Base-by-base conservation (phyloP, 1,140 invertebrate genomes). In the Anastrepha obliqua region DNA sequence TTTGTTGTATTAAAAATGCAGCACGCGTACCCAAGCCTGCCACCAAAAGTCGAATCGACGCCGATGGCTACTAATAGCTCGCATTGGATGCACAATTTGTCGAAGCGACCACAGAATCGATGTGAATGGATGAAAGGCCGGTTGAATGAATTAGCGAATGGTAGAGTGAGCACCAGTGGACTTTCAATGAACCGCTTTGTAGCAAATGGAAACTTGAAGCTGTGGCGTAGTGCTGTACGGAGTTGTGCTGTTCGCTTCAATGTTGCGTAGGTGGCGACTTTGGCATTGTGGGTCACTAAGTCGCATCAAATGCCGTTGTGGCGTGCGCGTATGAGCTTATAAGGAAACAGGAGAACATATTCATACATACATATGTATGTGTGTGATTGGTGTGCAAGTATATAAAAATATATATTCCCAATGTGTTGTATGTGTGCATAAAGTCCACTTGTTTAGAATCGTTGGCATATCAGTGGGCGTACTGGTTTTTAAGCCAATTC, bases 281-380 rank as follows among this genome's bases (percentile, higher is more conserved):
- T 81, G 74, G 47, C 74, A 55, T 81, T 81, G 74, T 81, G 20
- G 74, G 74, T 81, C 74, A 81, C 51, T 81, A 81, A 78, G 74
- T 81, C 74, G 74, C 74, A 20, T 81, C 74, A 81, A 81, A 51
- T 81, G 74, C 47, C 74, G 74, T 29, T 55, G 44, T 81, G 51
- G 47, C n/a, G 44, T 81, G 74, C 44, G 47, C 2, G 20, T 67
- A 29, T 15, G 70, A 8, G 44, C 51, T 81, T 81, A 81, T 55
- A 81, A 51, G 74, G 51, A 8, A 6, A 9, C 11, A 70, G 8
- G 2, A 44, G 15, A 15, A 47, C 70, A 74, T 29, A 29, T 29
- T 29, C 29, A 29, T 17, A 17, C 9, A 47, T 47, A 74, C 17
- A 51, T 47, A 1, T 51, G 17, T 51, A 55, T 29, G 13, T 29